phyloP scores from a whole-genome alignment of 2,113 vertebrate species.

The Reinhardtius hippoglossoides region DNA sequence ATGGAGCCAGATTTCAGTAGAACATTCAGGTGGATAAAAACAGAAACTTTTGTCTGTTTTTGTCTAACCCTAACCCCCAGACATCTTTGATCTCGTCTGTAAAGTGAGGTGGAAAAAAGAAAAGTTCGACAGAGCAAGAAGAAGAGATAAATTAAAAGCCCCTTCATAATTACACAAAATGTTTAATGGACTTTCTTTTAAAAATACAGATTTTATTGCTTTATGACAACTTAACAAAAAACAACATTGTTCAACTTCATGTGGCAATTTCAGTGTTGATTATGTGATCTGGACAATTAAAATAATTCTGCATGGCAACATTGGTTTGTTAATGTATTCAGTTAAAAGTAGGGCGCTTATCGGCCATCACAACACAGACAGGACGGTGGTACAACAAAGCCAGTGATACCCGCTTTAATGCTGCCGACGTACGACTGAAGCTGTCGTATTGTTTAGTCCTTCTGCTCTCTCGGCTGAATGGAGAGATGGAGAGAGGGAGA shows the following conservation, averaged over 20 bases:
- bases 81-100: too few relatives aligned
- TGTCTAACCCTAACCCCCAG: too few relatives aligned
- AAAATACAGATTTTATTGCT: neutral
- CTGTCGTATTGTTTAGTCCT: conserved; percentile 54
- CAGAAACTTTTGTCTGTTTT: too few relatives aligned
- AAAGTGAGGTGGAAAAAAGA: too few relatives aligned
- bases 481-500: neutral
- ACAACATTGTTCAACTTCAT: neutral
- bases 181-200: neutral
- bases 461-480: conserved; percentile 24
- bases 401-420: conserved; percentile 52
- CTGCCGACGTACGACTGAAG: conserved; percentile 18
- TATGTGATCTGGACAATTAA: neutral
- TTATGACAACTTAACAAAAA: too few relatives aligned
- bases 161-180: too few relatives aligned
- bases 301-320: neutral
- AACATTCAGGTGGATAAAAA: neutral
- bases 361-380: conserved; percentile 34
- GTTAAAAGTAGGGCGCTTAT: conserved; percentile 51
- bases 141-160: neutral
- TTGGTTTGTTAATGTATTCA: conserved; percentile 49
- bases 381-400: conserved; percentile 47
- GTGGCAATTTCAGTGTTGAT: neutral
- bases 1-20: neutral
- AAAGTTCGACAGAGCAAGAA: neutral